These are phyloP conservation scores for Prionace glauca DNA, from an alignment of 2,797 vertebrate genomes.

Conservation along the genomic window DNA sequence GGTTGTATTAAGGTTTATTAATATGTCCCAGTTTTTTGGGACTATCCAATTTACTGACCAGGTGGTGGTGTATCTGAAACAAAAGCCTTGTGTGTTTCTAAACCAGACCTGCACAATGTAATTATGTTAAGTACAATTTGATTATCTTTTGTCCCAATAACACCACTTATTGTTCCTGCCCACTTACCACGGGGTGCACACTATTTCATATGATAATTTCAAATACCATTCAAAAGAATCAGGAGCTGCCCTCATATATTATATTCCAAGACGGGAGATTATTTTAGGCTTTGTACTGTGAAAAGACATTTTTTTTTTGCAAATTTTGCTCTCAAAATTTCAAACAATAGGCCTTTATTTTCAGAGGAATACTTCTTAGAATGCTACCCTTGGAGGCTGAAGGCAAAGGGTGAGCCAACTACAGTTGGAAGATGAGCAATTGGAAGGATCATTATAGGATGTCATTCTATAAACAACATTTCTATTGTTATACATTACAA, in stretches of 20 bases:
- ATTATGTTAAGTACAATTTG: neutral
- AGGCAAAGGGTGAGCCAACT: neutral
- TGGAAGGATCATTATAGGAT: neutral
- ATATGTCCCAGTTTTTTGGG: neutral
- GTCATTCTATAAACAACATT: neutral
- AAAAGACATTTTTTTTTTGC: neutral
- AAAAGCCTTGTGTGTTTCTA: neutral
- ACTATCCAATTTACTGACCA: neutral
- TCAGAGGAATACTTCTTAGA: neutral
- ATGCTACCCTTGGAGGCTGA: neutral
- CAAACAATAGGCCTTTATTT: neutral
- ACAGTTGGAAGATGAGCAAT: neutral
- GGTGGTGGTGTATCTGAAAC: neutral
- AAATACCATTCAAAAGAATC: neutral
- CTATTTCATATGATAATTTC: neutral
- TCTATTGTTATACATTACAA: neutral
- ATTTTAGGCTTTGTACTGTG: neutral
- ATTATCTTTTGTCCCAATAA: neutral
- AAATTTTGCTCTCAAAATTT: neutral
- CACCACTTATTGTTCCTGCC: neutral
- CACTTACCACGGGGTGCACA: neutral
- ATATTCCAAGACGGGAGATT: neutral
- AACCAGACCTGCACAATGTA: neutral
- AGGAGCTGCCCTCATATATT: neutral
- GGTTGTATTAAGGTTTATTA: neutral